Percentiles rank a stretch among this genome's conserved stretches.
These are phyloP conservation scores for Cheilinus undulatus DNA, from an alignment of 2,113 vertebrate species.

Conservation along the genomic window DNA sequence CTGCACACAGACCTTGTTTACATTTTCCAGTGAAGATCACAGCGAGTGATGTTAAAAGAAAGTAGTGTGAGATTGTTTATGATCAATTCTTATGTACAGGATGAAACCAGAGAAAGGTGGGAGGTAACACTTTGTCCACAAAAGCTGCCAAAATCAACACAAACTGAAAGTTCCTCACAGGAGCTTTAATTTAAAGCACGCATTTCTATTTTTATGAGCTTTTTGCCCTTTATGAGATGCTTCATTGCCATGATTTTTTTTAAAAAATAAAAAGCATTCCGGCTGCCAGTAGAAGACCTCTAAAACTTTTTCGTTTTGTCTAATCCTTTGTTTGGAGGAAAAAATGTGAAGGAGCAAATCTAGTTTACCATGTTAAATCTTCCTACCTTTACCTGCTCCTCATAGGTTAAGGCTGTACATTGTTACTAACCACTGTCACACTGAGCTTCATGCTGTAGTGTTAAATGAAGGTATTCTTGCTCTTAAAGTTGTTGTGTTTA, in stretches of 20 bases:
- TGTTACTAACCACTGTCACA: conserved; percentile 36
- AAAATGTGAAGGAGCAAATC: conserved; percentile 53
- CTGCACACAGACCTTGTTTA: too few species aligned
- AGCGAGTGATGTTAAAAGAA: too few species aligned
- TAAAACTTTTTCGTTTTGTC: not conserved
- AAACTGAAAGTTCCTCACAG: too few species aligned
- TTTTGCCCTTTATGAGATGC: not conserved
- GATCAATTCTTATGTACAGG: too few species aligned
- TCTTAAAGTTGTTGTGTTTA: conserved; percentile 52
- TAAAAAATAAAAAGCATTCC: not conserved
- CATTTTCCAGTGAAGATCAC: too few species aligned
- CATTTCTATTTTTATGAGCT: not conserved
- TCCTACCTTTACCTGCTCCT: conserved; percentile 15
- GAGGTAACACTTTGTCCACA: too few species aligned
- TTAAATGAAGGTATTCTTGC: conserved; percentile 80
- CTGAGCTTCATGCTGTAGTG: conserved; percentile 45
- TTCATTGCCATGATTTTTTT: conserved; percentile 5
- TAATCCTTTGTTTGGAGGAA: not conserved
- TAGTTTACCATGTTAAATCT: conserved; percentile 20
- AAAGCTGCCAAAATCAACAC: too few species aligned
- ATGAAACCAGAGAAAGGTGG: too few species aligned
- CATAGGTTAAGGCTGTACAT: conserved; percentile 28
- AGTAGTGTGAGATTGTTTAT: too few species aligned
- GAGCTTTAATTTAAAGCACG: too few species aligned
- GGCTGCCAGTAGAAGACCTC: not conserved